Conservation (phyloP, 2,113 vertebrate genomes). For the Bostrychus sinensis region DNA sequence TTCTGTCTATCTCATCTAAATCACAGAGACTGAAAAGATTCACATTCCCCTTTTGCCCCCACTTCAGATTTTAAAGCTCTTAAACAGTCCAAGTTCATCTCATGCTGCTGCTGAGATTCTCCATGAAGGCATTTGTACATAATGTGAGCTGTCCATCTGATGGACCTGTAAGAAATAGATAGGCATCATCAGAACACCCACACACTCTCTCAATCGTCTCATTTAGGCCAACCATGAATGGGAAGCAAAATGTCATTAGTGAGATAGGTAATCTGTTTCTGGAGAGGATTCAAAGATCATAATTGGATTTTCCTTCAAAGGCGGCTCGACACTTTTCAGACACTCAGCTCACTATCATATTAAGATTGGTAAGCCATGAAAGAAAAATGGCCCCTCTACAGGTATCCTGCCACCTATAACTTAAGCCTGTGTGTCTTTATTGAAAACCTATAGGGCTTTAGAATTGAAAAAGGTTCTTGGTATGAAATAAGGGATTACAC, state of each 20-base stretch:
- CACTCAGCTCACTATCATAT: conserved; percentile 56
- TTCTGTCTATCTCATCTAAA: conserved; percentile 54
- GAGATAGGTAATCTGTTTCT: conserved; percentile 73
- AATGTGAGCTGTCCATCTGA: conserved; percentile 65
- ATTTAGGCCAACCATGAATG: conserved; percentile 67
- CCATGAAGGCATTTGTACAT: conserved; percentile 60
- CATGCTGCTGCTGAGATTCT: conserved; percentile 45
- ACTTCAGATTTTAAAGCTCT: conserved; percentile 44
- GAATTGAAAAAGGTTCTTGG: conserved; percentile 38
- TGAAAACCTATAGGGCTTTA: conserved; percentile 12
- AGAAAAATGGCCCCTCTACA: conserved; percentile 49
- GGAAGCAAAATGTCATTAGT: conserved; percentile 74
- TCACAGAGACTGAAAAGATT: conserved; percentile 29
- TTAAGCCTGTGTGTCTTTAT: conserved; percentile 23
- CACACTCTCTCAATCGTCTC: conserved; percentile 60
- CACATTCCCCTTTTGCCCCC: conserved; percentile 39
- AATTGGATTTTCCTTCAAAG: conserved; percentile 73
- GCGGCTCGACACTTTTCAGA: conserved; percentile 63
- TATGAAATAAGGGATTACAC: conserved; percentile 17
- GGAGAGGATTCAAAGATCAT: conserved; percentile 69
- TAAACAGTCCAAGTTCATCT: conserved; percentile 59
- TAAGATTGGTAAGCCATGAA: conserved; percentile 57
- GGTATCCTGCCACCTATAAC: conserved; percentile 35
- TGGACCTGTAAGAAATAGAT: conserved; percentile 69
- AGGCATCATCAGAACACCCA: conserved; percentile 65